These are phyloP conservation scores for Mesembrinibis cayennensis DNA, from an alignment of 2,113 vertebrate genomes.

Conservation along the genomic window DNA sequence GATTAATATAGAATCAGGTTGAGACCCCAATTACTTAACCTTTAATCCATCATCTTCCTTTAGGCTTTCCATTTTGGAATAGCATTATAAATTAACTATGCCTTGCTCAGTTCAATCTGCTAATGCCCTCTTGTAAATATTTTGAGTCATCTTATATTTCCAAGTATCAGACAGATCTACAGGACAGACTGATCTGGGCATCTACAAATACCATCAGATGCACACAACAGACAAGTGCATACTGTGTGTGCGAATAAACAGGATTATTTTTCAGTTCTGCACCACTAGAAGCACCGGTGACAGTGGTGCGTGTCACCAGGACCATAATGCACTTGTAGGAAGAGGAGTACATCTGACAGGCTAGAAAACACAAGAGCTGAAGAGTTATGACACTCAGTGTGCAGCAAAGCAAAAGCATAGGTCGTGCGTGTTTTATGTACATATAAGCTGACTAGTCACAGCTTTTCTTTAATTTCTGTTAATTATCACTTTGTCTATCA, in stretches of 20 bases:
- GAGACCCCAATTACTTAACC: slow-evolving; percentile 43
- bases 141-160: not conserved
- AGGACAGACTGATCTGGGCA: not conserved
- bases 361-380: not conserved
- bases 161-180: not conserved
- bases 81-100: not conserved
- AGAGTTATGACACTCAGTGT: not conserved
- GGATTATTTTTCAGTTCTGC: not conserved
- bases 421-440: accelerated
- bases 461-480: not conserved
- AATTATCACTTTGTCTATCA: not conserved
- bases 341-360: not conserved
- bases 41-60: slow-evolving; percentile 31
- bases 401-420: not conserved
- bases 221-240: not conserved
- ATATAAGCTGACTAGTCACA: not conserved
- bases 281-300: not conserved
- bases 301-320: not conserved
- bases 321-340: not conserved
- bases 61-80: not conserved
- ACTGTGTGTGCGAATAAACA: accelerated
- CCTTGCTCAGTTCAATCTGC: not conserved
- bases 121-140: not conserved
- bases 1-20: not conserved
- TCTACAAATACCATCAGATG: not conserved